A percentile compares a stretch with the other conserved stretches of the same genome.
These are phyloP conservation scores for Palythoa grandis DNA, from an alignment of 92 coral and sea anemone genomes.

Conservation along the genomic window DNA sequence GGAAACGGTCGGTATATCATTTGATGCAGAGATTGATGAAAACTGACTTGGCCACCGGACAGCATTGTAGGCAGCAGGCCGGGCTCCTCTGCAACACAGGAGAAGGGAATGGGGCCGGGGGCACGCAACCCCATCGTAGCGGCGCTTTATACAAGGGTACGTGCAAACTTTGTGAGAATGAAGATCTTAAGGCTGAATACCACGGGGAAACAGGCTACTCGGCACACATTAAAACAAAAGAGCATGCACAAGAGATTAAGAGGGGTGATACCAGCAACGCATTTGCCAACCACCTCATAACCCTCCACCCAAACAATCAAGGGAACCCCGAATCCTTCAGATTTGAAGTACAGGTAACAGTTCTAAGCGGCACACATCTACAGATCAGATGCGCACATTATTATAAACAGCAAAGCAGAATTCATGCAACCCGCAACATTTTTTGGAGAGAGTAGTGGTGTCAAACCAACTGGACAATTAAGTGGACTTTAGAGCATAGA, in stretches of 20 bases:
- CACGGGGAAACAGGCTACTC: not conserved
- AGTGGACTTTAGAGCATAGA: not conserved
- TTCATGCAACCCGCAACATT: not conserved
- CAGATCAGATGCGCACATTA: not conserved
- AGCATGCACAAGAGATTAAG: not conserved
- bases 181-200: not conserved
- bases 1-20: not conserved
- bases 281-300: not conserved
- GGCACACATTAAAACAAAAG: not conserved
- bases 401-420: not conserved
- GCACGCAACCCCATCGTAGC: not conserved
- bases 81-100: not conserved
- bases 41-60: not conserved
- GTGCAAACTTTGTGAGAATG: conserved; percentile 5
- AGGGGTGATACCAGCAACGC: not conserved
- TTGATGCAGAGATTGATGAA: not conserved
- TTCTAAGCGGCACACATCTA: not conserved
- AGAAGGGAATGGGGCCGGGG: not conserved
- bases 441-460: not conserved
- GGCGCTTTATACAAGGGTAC: not conserved
- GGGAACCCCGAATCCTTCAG: not conserved
- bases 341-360: not conserved
- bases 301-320: not conserved
- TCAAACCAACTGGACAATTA: not conserved
- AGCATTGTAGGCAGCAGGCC: not conserved